Conservation (phyloP, 2,888 invertebrate genomes). For the Sericinus montela region DNA sequence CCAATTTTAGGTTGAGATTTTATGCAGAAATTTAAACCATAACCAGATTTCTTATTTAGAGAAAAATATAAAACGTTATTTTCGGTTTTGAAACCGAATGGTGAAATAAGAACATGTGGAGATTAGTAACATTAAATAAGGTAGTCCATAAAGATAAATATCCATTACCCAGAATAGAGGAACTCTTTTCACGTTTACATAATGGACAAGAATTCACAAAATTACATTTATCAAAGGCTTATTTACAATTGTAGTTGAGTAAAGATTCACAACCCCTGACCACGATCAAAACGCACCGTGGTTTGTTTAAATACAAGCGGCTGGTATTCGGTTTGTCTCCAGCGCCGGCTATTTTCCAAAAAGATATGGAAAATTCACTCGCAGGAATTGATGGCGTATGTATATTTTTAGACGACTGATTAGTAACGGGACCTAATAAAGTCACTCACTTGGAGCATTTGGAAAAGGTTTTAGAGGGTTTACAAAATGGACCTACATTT, state of each 20-base stretch:
- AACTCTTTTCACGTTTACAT: background rate
- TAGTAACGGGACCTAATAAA: background rate
- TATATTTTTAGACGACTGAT: background rate
- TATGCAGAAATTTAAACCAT: background rate
- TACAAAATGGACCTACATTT: background rate
- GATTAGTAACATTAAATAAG: background rate
- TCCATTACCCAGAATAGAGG: background rate
- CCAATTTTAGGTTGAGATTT: background rate
- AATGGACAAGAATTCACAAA: background rate
- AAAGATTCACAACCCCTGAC: background rate
- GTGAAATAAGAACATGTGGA: background rate
- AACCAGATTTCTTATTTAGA: background rate
- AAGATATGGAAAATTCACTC: background rate
- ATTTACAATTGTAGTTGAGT: background rate
- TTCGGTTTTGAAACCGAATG: background rate
- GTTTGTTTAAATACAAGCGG: background rate
- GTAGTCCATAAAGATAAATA: background rate
- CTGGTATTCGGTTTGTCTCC: background rate
- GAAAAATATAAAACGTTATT: background rate
- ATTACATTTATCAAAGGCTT: background rate
- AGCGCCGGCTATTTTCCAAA: background rate
- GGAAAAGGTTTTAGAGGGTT: background rate
- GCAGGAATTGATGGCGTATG: background rate
- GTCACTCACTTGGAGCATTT: background rate
- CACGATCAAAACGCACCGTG: background rate